phyloP scores from a whole-genome alignment of 2,113 vertebrate species.

The Pterophyllum scalare region DNA sequence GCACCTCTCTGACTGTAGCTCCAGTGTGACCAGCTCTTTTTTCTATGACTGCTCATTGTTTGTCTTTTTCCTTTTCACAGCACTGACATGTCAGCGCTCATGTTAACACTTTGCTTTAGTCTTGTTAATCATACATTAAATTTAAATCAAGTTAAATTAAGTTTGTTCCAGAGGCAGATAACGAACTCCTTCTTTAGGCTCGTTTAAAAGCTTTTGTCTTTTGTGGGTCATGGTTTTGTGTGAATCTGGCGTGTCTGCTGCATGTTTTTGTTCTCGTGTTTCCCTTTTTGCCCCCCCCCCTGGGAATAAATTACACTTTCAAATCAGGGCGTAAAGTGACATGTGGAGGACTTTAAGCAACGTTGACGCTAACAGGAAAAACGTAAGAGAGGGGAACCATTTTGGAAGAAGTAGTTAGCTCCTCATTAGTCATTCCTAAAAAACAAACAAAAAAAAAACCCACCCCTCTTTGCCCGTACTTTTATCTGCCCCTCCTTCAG shows the following conservation, averaged over 20 bases:
- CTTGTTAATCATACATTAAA: neutral
- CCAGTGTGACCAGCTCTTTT: accelerated
- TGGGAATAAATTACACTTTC: constrained; percentile 67
- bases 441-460: no score
- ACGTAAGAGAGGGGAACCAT: neutral
- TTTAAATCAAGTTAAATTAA: neutral
- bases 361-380: neutral
- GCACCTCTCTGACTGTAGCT: neutral
- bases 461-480: neutral
- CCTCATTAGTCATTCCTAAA: neutral
- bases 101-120: accelerated
- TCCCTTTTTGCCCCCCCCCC: neutral
- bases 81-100: no score
- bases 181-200: no score
- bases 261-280: constrained; percentile 24
- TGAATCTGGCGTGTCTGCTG: neutral
- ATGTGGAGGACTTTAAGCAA: neutral
- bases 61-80: neutral
- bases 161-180: accelerated
- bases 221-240: neutral
- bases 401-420: constrained; percentile 5
- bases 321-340: constrained; percentile 24
- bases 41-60: accelerated
- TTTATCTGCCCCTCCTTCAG: constrained; percentile 34
- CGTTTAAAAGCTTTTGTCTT: neutral